phyloP scores from a whole-genome alignment of 2,113 vertebrate species.

The Ginglymostoma cirratum region DNA sequence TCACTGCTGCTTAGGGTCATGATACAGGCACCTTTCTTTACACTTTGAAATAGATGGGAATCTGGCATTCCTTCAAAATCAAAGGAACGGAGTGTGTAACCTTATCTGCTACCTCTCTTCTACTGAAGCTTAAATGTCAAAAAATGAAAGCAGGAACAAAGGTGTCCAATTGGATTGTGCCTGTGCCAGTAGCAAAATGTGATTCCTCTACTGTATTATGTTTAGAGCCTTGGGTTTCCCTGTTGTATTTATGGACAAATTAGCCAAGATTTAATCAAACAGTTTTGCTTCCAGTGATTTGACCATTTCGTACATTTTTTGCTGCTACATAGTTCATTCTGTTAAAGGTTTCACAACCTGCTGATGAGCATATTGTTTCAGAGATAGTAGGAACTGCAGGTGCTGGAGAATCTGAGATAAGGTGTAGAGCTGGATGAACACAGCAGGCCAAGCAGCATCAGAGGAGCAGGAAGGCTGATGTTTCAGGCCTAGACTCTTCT shows the following conservation, averaged over 20 bases:
- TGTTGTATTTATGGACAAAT: not conserved
- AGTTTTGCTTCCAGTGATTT: not conserved
- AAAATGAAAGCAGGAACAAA: constrained; percentile 18
- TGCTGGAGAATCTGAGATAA: no score
- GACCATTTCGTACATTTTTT: not conserved
- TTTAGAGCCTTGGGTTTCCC: constrained; percentile 24
- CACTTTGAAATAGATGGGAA: constrained; percentile 25
- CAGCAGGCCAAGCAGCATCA: no score
- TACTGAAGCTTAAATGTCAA: constrained; percentile 27
- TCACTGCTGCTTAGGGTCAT: not conserved
- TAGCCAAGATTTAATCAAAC: not conserved
- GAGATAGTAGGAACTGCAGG: no score
- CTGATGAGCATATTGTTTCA: not conserved
- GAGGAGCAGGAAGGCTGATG: no score
- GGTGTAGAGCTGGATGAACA: no score
- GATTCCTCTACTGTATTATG: not conserved
- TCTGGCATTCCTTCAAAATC: constrained; percentile 31
- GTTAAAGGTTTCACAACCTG: not conserved
- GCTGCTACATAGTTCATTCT: not conserved
- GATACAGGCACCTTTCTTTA: not conserved
- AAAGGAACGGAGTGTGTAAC: constrained; percentile 7
- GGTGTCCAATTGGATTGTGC: constrained; percentile 1
- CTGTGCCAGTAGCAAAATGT: constrained; percentile 22
- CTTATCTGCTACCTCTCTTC: not conserved
- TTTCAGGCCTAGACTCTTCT: no score